phyloP scores from a whole-genome alignment of 2,113 vertebrate species.

The Panthera leo region DNA sequence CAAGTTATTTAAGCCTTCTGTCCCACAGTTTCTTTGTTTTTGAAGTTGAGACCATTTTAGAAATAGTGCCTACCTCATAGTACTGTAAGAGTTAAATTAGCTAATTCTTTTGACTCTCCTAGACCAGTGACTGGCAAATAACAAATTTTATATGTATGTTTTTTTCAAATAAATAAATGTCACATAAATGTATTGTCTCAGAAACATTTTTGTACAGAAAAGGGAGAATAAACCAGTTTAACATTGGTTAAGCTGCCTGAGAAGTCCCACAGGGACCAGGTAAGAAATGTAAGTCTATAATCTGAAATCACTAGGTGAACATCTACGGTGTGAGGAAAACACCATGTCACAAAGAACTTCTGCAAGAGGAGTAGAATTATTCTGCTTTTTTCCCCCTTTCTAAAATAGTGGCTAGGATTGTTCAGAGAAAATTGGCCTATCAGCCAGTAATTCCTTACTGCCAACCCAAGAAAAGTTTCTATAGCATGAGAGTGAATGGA shows the following conservation, averaged over 20 bases:
- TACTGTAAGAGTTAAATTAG: not conserved
- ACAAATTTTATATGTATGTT: not conserved
- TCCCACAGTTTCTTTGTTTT: not conserved
- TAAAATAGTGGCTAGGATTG: not conserved
- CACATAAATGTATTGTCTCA: not conserved
- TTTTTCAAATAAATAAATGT: not conserved
- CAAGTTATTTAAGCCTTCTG: not conserved
- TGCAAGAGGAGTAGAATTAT: not conserved
- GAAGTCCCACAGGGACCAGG: not conserved
- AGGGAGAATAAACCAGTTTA: not conserved
- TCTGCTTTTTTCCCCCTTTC: not conserved
- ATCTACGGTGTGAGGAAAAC: not conserved
- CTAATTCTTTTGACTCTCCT: not conserved
- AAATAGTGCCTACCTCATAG: not conserved
- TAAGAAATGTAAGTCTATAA: not conserved
- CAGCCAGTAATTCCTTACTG: not conserved
- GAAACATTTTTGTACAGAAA: slow-evolving; percentile 1
- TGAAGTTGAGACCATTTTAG: not conserved
- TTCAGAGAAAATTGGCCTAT: not conserved
- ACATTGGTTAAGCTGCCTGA: not conserved
- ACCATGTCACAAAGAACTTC: not conserved
- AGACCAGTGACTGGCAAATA: not conserved
- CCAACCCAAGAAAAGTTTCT: not conserved
- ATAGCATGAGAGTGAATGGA: not conserved
- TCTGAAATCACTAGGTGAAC: not conserved